Percentiles rank a stretch among this genome's conserved stretches.
Conservation (phyloP, 2,797 vertebrate genomes). For the Myotis planiceps region DNA sequence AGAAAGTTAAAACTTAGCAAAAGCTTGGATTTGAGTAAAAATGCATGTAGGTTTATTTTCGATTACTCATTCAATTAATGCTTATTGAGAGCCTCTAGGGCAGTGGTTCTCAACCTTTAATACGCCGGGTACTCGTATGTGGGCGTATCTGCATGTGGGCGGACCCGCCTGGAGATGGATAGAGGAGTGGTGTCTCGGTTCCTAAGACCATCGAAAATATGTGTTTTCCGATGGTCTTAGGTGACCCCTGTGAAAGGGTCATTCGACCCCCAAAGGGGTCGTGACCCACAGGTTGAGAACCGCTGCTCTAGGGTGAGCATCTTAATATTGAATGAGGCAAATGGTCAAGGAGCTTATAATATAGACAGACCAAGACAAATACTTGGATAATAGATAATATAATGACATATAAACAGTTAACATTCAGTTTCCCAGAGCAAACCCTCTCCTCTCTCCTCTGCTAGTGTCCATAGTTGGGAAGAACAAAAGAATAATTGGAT, state of each 20-base stretch:
- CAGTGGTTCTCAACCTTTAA: too few species aligned
- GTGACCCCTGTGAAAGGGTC: too few species aligned
- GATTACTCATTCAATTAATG: slow-evolving; percentile 35
- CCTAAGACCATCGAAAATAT: too few species aligned
- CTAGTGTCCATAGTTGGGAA: neutral
- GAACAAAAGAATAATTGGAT: neutral
- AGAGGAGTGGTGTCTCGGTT: too few species aligned
- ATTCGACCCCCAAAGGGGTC: too few species aligned
- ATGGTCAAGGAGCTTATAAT: neutral
- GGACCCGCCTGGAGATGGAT: too few species aligned
- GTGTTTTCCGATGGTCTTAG: too few species aligned
- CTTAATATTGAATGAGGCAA: neutral
- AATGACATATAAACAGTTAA: neutral
- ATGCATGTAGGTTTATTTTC: neutral
- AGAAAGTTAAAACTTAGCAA: neutral
- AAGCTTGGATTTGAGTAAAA: slow-evolving; percentile 16
- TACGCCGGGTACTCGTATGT: too few species aligned
- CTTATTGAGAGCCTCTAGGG: neutral
- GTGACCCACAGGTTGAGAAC: too few species aligned
- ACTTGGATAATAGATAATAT: neutral
- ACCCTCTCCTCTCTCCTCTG: neutral
- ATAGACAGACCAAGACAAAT: neutral
- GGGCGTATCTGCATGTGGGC: too few species aligned
- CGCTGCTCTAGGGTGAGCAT: neutral
- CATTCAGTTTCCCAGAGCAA: accelerated